Percentiles rank a stretch among this genome's conserved stretches.
Conservation (phyloP, 2,888 invertebrate species). For the Oligia fasciuncula region DNA sequence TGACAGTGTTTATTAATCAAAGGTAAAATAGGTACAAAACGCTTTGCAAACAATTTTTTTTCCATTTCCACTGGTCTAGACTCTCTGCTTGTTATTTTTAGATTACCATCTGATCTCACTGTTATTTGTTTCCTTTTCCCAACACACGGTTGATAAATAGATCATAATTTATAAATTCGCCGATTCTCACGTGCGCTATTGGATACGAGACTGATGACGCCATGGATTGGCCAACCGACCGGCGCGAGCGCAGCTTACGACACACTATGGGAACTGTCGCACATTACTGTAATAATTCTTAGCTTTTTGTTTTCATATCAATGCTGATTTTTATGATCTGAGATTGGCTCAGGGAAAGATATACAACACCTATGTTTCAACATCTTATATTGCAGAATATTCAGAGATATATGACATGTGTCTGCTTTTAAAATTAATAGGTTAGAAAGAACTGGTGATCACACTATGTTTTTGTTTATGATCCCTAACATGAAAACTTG, state of each 20-base stretch:
- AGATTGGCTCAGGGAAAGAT: constrained; percentile 5
- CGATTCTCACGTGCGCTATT: constrained; percentile 52
- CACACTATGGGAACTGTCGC: constrained; percentile 60
- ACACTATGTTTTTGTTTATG: not conserved
- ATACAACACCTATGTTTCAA: constrained; percentile 14
- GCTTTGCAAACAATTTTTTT: too few species aligned
- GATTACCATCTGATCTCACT: not conserved
- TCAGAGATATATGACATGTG: not conserved
- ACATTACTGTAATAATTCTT: constrained; percentile 11
- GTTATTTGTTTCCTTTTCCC: not conserved
- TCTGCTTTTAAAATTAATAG: not conserved
- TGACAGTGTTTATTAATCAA: too few species aligned
- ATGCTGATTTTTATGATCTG: constrained; percentile 25
- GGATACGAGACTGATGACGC: constrained; percentile 49
- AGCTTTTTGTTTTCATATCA: constrained; percentile 39
- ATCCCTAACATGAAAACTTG: not conserved
- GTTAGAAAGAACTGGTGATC: not conserved
- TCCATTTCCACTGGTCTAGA: not conserved
- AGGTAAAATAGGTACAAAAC: not conserved
- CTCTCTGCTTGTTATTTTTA: not conserved
- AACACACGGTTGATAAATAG: not conserved
- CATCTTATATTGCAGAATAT: not conserved
- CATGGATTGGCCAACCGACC: constrained; percentile 53
- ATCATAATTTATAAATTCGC: constrained; percentile 12
- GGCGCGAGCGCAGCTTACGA: constrained; percentile 52